Evolutionary conservation across 2,113 vertebrate species (phyloP).

Genomic region (Gymnogyps californianus): DNA sequence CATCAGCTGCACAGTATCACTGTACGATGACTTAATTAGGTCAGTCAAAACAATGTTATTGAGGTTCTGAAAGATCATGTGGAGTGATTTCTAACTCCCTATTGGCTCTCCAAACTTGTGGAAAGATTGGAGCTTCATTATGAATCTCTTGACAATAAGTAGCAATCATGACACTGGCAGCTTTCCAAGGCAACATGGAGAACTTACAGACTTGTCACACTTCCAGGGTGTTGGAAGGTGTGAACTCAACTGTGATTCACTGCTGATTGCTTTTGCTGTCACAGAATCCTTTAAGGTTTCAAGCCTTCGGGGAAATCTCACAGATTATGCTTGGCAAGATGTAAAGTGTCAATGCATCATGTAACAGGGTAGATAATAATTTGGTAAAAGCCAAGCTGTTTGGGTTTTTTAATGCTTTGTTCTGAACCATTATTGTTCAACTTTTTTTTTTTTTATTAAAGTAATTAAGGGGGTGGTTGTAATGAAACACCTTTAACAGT

Average conservation of each 20-base stretch:
- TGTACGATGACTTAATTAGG: not conserved
- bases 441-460: not conserved
- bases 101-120: not conserved
- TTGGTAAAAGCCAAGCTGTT: constrained; percentile 8
- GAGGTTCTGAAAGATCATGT: not conserved
- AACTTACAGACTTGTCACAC: not conserved
- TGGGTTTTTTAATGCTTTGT: not conserved
- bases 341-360: not conserved
- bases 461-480: not conserved
- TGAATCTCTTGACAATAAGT: not conserved
- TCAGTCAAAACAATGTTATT: not conserved
- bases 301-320: constrained; percentile 18
- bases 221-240: not conserved
- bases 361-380: not conserved
- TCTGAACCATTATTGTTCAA: not conserved
- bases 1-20: not conserved
- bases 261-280: constrained; percentile 37
- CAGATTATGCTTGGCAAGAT: not conserved
- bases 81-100: not conserved
- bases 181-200: not conserved
- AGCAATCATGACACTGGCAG: not conserved
- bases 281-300: constrained; percentile 22
- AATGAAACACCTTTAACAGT: not conserved
- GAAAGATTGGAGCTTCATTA: not conserved
- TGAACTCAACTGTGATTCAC: constrained; percentile 35